Base-by-base conservation (phyloP, 2,888 invertebrate genomes). In the Perizoma flavofasciatum region DNA sequence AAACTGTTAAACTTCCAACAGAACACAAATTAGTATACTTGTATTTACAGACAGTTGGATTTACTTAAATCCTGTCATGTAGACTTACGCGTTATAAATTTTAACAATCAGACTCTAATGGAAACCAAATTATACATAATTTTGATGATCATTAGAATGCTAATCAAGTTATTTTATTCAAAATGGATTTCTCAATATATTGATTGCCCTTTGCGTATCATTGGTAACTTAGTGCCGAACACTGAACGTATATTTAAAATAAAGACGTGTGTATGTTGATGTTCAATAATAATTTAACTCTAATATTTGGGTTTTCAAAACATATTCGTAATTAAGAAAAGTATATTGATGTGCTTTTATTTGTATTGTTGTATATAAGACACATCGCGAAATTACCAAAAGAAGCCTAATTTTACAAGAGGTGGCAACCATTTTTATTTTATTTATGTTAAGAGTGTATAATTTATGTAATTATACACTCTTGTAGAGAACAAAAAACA, bases 101-200 rank as follows among this genome's bases (percentile, higher is more conserved):
- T 63, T 69, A 72, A 77, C 73, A 75, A 77, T 74, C 69, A 69
- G 59, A 65, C 66, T 66, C 67, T 73, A 73, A 80, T 80, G 71
- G 66, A 74, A 78, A 73, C 67, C 65, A 59, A 78, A 77, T 77
- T 70, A 72, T 63, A 59, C 66, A 70, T 65, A 71, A 72, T 70
- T 73, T 71, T 65, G 64, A 70, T 60, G 63, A 53, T 66, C 63
- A 66, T 68, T 66, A 9, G 49, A 72, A 74, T 72, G 61, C 52
- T 68, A 70, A 73, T 66, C 66, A 70, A 70, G 74, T 72, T 70
- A 71, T 74, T 68, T 71, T 70, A 72, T 72, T 72, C 45, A 65
- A 70, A 74, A 69, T 57, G 54, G 53, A 69, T 78, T 74, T 65
- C 65, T 44, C 66, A 69, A 72, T 70, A 37, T 37, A 67, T 52